Evolutionary conservation across 35 echinoderm and acorn worm genomes (phyloP), one percentile per base, ranked within the genome.

Genomic region (Heliocidaris erythrogramma): DNA sequence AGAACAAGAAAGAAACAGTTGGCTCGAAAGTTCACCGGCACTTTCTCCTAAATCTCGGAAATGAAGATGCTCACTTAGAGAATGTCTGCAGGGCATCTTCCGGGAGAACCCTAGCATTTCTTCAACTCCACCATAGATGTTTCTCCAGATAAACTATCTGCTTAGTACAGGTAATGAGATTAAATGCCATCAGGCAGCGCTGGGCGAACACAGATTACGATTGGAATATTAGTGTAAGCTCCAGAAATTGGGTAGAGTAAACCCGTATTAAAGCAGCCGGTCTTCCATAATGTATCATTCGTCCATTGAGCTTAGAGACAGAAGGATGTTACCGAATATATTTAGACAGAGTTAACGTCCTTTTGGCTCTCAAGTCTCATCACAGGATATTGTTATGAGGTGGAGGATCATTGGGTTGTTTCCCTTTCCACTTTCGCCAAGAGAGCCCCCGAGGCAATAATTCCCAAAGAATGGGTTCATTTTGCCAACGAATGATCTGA

Each of bases 91-190:
- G 65, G 65, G 65, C 27, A 78, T 78, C 65, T 78, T 78, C 65
- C 65, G 65, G 65, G n/a, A 78, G 21, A 7, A 11, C 13, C 52
- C 52, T 56, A 78, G 6, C 65, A 18, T 71, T 71, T 71, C 61
- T 71, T 71, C 27, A 78, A 78, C 65, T 78, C 65, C 65, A 78
- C 65, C 65, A 78, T 78, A 78, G 65, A 78, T 78, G 65, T 27
- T 78, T 78, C 17, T 27, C 65, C 65, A 7, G 24, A 78, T 78
- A 78, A 78, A 78, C 5, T 78, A 78, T 78, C 65, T 78, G 65
- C 65, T 78, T 78, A 78, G 65, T 18, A n/a, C 65, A 78, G 65
- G 65, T 78, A 78, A 78, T 78, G 65, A 78, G 65, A 78, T 78
- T 78, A 78, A 5, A n/a, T n/a, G 27, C 21, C 65, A 78, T 78